Conservation (phyloP, 2,888 invertebrate species). For the Litoditis marina region DNA sequence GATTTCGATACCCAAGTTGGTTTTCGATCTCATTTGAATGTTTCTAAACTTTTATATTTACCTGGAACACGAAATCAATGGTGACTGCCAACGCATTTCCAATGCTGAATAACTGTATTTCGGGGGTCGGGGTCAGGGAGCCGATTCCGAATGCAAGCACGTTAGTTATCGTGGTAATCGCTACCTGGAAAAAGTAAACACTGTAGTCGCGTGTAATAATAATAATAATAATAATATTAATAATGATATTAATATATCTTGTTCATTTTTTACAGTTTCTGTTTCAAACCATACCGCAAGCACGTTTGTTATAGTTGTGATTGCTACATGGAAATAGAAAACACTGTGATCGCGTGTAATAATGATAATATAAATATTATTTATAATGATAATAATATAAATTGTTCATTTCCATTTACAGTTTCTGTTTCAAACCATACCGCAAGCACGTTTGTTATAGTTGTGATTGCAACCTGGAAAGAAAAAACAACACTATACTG, state of each 20-base stretch:
- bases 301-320: conserved; percentile 58
- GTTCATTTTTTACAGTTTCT: too few species aligned
- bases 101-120: conserved; percentile 59
- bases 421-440: too few species aligned
- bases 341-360: too few species aligned
- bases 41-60: too few species aligned
- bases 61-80: conserved; percentile 52
- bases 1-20: background rate
- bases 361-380: too few species aligned
- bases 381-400: too few species aligned
- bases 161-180: conserved; percentile 60
- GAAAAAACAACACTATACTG: too few species aligned
- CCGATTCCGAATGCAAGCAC: conserved; percentile 50
- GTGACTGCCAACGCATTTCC: conserved; percentile 57
- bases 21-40: background rate
- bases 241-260: too few species aligned
- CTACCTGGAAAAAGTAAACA: conserved; percentile 44
- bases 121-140: conserved; percentile 56
- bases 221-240: too few species aligned
- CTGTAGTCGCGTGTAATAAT: too few species aligned
- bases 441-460: conserved; percentile 55
- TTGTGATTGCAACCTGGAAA: conserved; percentile 55
- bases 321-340: conserved; percentile 52
- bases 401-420: too few species aligned
- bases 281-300: too few species aligned